Evolutionary conservation across 2,888 invertebrate genomes (phyloP).

Genomic region (Diploptera punctata): DNA sequence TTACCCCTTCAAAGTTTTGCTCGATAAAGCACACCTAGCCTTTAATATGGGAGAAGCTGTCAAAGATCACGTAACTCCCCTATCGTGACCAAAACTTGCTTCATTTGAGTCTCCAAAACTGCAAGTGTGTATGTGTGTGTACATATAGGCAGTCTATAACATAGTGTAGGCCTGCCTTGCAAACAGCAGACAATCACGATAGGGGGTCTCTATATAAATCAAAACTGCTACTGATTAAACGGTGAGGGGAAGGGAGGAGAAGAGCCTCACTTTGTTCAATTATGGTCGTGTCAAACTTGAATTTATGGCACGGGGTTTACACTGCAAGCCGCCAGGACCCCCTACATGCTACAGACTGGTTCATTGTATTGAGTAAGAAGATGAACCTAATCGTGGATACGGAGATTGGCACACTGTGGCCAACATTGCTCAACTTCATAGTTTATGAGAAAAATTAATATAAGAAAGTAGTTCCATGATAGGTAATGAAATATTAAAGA

Average conservation of each 20-base stretch:
- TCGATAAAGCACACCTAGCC: neutral
- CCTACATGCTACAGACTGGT: slow-evolving; percentile 25
- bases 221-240: slow-evolving; percentile 40
- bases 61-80: slow-evolving; percentile 1
- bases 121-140: neutral
- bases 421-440: too few species aligned
- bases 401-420: too few species aligned
- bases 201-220: slow-evolving; percentile 39
- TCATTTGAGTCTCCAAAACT: neutral
- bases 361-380: slow-evolving; percentile 11
- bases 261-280: slow-evolving; percentile 48
- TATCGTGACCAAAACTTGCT: neutral
- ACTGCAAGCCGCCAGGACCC: slow-evolving; percentile 39
- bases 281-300: slow-evolving; percentile 55
- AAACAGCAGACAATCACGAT: slow-evolving; percentile 24
- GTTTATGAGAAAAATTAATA: too few species aligned
- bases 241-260: slow-evolving; percentile 15
- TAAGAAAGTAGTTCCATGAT: too few species aligned
- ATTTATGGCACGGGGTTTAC: slow-evolving; percentile 53
- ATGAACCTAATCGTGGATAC: too few species aligned
- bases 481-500: too few species aligned
- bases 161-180: neutral
- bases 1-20: too few species aligned
- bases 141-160: neutral
- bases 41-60: neutral